Evolutionary conservation across 2,113 vertebrate genomes (phyloP), one percentile per base, ranked within the genome.

Genomic region (Tor tambroides): DNA sequence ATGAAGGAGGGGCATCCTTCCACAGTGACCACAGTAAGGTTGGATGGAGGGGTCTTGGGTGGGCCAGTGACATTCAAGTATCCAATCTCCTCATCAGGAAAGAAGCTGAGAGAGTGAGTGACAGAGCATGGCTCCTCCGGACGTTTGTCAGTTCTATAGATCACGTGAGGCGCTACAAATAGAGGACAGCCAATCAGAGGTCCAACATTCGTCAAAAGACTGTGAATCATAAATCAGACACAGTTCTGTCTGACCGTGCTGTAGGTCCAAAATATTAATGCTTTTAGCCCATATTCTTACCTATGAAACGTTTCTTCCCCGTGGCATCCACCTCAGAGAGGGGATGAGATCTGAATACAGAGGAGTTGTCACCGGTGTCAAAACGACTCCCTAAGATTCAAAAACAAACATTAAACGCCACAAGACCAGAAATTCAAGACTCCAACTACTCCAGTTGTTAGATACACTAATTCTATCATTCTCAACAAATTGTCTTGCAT

Each of bases 1-100:
- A 99, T 94, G 0, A 99, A 99, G 2, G 97, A 97, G 0, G 98
- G 94, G 85, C 98, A 99, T 11, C 98, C 98, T 86, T 99, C 98
- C 84, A 99, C 98, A 0, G 98, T 98, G 67, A 99, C 95, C 91
- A 99, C 96, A 0, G 98, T 99, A 90, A 99, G 92, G 87, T 99
- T 99, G 80, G 97, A 96, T 17, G 97, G 98, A 43, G 97, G 95
- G 30, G 94, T 92, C 59, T 95, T 95, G 0, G 98, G 98, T 71
- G 97, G 95, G 61, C 87, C 94, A 9, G 95, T 96, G 83, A 96
- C 94, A 15, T 96, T 96, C 85, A 93, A 93, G 69, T 95, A 95
- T 19, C 30, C 87, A 3, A 85, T 86, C 43, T 98, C 97, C 87
- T 95, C 95, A 5, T 95, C 93, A 1, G 96, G 95, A 90, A 99